These are phyloP conservation scores for Endomychus coccineus DNA, from an alignment of 2,888 invertebrate genomes.

Conservation along the genomic window DNA sequence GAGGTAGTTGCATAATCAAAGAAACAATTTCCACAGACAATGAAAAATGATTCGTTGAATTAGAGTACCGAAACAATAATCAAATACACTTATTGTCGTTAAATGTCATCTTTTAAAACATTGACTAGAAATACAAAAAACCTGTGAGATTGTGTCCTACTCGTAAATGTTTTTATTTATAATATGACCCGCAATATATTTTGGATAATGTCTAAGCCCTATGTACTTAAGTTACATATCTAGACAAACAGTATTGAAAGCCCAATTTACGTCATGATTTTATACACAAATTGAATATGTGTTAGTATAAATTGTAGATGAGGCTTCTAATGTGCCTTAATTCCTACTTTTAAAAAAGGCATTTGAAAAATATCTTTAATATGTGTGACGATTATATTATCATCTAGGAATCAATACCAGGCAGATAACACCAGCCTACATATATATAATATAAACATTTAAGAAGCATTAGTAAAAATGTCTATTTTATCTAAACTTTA, in stretches of 20 bases:
- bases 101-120: slow-evolving; percentile 12
- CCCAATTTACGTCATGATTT: slow-evolving; percentile 33
- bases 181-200: slow-evolving; percentile 27
- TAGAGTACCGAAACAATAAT: slow-evolving; percentile 13
- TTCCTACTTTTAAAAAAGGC: slow-evolving; percentile 13
- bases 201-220: slow-evolving; percentile 23
- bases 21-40: too few relatives aligned
- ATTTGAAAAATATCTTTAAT: slow-evolving; percentile 40
- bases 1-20: too few relatives aligned
- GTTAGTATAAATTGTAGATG: slow-evolving; percentile 28
- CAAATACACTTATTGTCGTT: slow-evolving; percentile 11
- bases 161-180: slow-evolving; percentile 13
- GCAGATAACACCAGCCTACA: slow-evolving; percentile 22
- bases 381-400: slow-evolving; percentile 31
- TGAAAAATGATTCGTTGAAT: too few relatives aligned
- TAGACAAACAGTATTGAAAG: slow-evolving; percentile 32
- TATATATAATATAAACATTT: slow-evolving; percentile 17
- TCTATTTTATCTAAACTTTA: slow-evolving; percentile 23
- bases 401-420: slow-evolving; percentile 41
- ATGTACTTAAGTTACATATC: slow-evolving; percentile 22
- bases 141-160: slow-evolving; percentile 11
- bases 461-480: slow-evolving; percentile 35
- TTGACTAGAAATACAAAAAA: slow-evolving; percentile 16
- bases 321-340: slow-evolving; percentile 20
- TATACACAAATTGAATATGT: slow-evolving; percentile 29